These are phyloP conservation scores for Cladorhizidae sp. DNA, from an alignment of 37 sponge, comb jelly and placozoan species.

Conservation along the genomic window DNA sequence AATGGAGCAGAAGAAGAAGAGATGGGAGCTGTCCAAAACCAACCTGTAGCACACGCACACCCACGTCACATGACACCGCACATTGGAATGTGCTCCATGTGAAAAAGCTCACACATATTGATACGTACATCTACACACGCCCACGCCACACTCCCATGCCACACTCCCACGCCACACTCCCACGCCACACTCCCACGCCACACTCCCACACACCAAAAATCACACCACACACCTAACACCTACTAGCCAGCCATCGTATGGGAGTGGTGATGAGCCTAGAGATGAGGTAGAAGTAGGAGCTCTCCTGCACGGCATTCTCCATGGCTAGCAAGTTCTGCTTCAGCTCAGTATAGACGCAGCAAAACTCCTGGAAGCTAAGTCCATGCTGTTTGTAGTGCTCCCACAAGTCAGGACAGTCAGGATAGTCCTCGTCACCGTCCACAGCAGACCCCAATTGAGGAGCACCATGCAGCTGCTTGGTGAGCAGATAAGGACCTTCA, in stretches of 20 bases:
- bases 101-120: not conserved
- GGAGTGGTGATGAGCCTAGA: slow-evolving; percentile 7
- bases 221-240: not conserved
- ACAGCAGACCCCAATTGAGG: not conserved
- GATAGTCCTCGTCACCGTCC: no score
- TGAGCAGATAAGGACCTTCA: not conserved
- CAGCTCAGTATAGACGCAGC: slow-evolving; percentile 30
- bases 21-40: slow-evolving; percentile 9
- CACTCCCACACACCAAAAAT: not conserved
- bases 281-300: no score
- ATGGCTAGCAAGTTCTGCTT: not conserved
- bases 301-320: not conserved
- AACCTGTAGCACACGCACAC: not conserved
- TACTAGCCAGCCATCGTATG: slow-evolving; percentile 8
- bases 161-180: not conserved
- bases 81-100: not conserved
- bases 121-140: not conserved
- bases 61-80: not conserved
- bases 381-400: slow-evolving; percentile 18
- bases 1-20: slow-evolving; percentile 4
- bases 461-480: not conserved
- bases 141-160: not conserved
- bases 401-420: not conserved
- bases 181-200: not conserved
- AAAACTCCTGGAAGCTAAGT: slow-evolving; percentile 42